Evolutionary conservation across 2,888 invertebrate genomes (phyloP).

Genomic region (Furcula furcula): DNA sequence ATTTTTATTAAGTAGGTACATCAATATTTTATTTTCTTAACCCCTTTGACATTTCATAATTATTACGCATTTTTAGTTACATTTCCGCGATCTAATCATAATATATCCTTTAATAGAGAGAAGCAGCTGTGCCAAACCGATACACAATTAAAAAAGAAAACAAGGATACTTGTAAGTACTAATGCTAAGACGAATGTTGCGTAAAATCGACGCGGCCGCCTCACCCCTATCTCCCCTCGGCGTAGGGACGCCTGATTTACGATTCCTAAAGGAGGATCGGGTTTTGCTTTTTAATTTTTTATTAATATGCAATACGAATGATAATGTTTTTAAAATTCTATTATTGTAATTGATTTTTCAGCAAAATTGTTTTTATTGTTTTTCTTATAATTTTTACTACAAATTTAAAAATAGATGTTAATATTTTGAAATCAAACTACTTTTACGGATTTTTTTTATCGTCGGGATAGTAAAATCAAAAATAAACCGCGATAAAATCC

Average conservation of each 20-base stretch:
- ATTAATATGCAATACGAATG: slow-evolving; percentile 40
- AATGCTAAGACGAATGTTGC: slow-evolving; percentile 80
- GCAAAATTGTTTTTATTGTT: too few relatives aligned
- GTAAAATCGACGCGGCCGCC: slow-evolving; percentile 73
- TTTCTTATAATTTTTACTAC: too few relatives aligned
- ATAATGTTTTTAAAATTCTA: not conserved
- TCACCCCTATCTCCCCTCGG: slow-evolving; percentile 34
- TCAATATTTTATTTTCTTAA: too few relatives aligned
- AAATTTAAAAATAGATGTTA: too few relatives aligned
- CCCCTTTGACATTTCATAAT: too few relatives aligned
- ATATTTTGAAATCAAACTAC: too few relatives aligned
- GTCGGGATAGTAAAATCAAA: too few relatives aligned
- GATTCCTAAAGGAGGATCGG: slow-evolving; percentile 53
- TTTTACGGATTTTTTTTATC: too few relatives aligned
- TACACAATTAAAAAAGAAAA: slow-evolving; percentile 79
- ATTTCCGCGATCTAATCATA: not conserved
- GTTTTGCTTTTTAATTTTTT: slow-evolving; percentile 43
- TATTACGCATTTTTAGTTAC: too few relatives aligned
- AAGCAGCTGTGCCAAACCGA: slow-evolving; percentile 58
- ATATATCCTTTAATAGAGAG: slow-evolving; percentile 12
- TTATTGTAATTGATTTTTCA: too few relatives aligned
- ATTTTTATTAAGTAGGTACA: too few relatives aligned
- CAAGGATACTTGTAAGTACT: slow-evolving; percentile 71
- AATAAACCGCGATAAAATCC: too few relatives aligned
- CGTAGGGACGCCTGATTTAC: slow-evolving; percentile 76